Conservation (phyloP, 1,140 invertebrate species). For the Bombus superbus region DNA sequence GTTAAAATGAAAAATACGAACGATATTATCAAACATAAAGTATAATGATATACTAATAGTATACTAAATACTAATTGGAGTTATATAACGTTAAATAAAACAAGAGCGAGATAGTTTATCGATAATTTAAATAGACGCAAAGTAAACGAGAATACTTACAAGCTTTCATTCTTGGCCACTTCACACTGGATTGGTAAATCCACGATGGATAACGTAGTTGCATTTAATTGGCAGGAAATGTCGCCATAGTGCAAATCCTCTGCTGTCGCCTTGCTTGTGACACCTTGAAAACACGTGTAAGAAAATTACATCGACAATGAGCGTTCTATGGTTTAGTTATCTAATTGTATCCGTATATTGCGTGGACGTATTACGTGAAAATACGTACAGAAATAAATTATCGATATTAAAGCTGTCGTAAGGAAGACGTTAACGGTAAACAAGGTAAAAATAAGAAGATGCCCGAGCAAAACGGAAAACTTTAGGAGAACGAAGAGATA, state of each 20-base stretch:
- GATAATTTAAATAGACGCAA: neutral
- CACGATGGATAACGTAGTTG: slow-evolving; percentile 82
- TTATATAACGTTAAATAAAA: too few species aligned
- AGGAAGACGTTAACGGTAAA: neutral
- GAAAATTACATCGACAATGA: neutral
- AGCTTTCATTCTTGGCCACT: slow-evolving; percentile 85
- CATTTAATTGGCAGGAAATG: slow-evolving; percentile 91
- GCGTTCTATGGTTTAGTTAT: neutral
- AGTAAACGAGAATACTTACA: slow-evolving; percentile 80
- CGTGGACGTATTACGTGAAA: neutral
- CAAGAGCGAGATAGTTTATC: too few species aligned
- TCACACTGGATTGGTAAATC: slow-evolving; percentile 87
- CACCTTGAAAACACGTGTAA: slow-evolving; percentile 78
- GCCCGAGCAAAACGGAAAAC: too few species aligned
- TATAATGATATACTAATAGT: too few species aligned
- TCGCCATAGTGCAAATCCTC: slow-evolving; percentile 94
- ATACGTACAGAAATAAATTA: neutral
- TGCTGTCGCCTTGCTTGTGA: slow-evolving; percentile 92
- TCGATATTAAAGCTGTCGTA: neutral
- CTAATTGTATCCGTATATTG: neutral
- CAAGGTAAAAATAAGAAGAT: neutral
- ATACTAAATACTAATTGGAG: too few species aligned
- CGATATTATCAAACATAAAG: too few species aligned
- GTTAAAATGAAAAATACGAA: too few species aligned
- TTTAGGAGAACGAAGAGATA: too few species aligned